phyloP scores from a whole-genome alignment of 2,797 vertebrate species.

The Galaxias olidus region DNA sequence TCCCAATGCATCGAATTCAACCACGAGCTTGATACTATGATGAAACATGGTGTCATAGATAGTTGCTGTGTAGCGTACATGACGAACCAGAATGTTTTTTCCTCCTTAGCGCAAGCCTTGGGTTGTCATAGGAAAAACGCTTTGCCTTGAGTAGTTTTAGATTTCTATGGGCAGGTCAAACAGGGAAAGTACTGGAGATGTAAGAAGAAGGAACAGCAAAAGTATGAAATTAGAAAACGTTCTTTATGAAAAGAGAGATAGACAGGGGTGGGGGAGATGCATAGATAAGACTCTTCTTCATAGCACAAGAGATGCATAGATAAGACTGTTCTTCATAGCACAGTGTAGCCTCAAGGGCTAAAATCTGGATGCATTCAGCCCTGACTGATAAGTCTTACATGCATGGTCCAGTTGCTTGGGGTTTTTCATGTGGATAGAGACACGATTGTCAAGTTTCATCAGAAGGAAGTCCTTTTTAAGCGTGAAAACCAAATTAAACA shows the following conservation, averaged over 20 bases:
- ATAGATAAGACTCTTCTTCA: slow-evolving; percentile 3
- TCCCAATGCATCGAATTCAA: no score
- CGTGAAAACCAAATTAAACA: not conserved
- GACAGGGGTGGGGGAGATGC: not conserved
- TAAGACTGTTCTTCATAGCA: slow-evolving; percentile 12
- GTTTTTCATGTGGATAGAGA: slow-evolving; percentile 34
- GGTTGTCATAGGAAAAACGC: slow-evolving; percentile 15
- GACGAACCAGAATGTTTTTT: slow-evolving; percentile 14
- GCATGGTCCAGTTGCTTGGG: slow-evolving; percentile 29
- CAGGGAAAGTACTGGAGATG: no score
- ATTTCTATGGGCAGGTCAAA: no score
- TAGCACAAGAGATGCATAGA: slow-evolving; percentile 23
- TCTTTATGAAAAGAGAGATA: not conserved
- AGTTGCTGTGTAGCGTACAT: slow-evolving; percentile 18
- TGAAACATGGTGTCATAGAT: not conserved
- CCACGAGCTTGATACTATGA: not conserved
- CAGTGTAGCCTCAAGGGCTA: slow-evolving; percentile 21
- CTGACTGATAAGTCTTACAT: slow-evolving; percentile 36
- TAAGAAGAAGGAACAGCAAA: no score
- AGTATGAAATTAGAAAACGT: not conserved
- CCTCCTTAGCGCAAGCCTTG: slow-evolving; percentile 28
- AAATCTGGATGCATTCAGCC: slow-evolving; percentile 32
- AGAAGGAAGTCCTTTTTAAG: slow-evolving; percentile 2
- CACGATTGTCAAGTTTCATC: not conserved
- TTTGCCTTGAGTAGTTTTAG: not conserved